phyloP scores from a whole-genome alignment of 2,797 vertebrate genomes.

The Ctenopoma kingsleyae region DNA sequence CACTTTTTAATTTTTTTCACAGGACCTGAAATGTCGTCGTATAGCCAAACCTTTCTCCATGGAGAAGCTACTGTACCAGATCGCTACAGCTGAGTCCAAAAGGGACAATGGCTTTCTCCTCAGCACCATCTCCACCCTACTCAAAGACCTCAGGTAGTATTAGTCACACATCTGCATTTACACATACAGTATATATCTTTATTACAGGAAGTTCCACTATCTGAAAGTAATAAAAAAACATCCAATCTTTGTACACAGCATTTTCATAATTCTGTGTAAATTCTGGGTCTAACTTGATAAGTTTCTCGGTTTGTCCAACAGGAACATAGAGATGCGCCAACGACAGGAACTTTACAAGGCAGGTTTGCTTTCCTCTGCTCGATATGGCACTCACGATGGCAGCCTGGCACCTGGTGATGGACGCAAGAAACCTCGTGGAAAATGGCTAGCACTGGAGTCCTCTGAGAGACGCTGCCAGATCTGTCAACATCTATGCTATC shows the following conservation, averaged over 20 bases:
- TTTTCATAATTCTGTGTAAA: not conserved
- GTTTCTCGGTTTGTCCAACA: conserved; percentile 59
- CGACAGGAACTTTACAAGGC: conserved; percentile 94
- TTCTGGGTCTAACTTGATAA: not conserved
- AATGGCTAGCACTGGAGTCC: conserved; percentile 96
- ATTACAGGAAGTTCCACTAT: not conserved
- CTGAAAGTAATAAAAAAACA: not conserved
- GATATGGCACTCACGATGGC: conserved; percentile 93
- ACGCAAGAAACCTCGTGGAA: conserved; percentile 95
- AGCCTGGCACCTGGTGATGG: conserved; percentile 85
- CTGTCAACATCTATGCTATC: conserved; percentile 97
- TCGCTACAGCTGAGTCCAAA: conserved; percentile 96
- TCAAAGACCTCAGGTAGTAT: conserved; percentile 97
- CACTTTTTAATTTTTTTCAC: conserved; percentile 15
- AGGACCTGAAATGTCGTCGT: conserved; percentile 97
- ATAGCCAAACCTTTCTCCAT: conserved; percentile 99
- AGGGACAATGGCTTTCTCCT: conserved; percentile 95
- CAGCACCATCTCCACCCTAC: conserved; percentile 94
- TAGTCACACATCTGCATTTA: not conserved
- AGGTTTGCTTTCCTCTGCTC: conserved; percentile 94
- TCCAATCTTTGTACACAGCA: not conserved
- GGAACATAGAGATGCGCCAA: conserved; percentile 97
- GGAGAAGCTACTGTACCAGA: conserved; percentile 99
- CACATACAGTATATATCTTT: not conserved
- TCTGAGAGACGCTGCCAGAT: conserved; percentile 97